Percentiles rank a stretch among this genome's conserved stretches.
Evolutionary conservation across 2,113 vertebrate genomes (phyloP).

Genomic region (Sorex fumeus): DNA sequence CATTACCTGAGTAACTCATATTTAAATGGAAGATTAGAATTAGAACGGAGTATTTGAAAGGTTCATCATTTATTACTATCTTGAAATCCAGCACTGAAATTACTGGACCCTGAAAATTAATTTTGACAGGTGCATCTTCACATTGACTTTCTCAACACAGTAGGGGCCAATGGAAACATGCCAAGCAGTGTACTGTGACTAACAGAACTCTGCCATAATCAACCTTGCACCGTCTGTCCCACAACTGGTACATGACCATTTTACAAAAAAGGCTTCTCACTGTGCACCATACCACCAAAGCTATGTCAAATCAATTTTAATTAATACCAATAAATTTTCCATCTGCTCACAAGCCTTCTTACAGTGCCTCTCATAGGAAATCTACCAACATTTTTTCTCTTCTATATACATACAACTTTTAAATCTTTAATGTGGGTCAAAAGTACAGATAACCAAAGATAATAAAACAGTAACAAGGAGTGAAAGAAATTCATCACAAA

Average conservation of each 20-base stretch:
- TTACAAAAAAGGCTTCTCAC: conserved; percentile 79
- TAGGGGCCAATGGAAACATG: conserved; percentile 74
- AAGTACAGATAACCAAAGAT: not conserved
- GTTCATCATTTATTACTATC: conserved; percentile 70
- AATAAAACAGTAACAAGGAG: not conserved
- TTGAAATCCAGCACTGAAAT: conserved; percentile 73
- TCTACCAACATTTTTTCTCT: conserved; percentile 44
- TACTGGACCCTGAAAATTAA: conserved; percentile 87
- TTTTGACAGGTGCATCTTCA: conserved; percentile 89
- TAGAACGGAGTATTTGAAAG: not conserved
- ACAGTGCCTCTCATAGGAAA: conserved; percentile 62
- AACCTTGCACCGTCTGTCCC: conserved; percentile 85
- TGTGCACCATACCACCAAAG: conserved; percentile 71
- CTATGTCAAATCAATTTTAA: conserved; percentile 88
- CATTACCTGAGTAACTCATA: not conserved
- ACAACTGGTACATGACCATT: conserved; percentile 79
- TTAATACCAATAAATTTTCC: conserved; percentile 87
- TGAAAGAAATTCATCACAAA: not conserved
- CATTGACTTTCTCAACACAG: conserved; percentile 85
- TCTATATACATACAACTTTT: conserved; percentile 55
- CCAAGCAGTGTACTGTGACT: conserved; percentile 87
- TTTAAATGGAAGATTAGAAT: conserved; percentile 43
- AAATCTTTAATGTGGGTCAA: conserved; percentile 29
- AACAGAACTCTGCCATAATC: conserved; percentile 85
- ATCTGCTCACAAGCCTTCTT: conserved; percentile 83